Conservation (phyloP, 2,113 vertebrate species). For the Apodemus speciosus region DNA sequence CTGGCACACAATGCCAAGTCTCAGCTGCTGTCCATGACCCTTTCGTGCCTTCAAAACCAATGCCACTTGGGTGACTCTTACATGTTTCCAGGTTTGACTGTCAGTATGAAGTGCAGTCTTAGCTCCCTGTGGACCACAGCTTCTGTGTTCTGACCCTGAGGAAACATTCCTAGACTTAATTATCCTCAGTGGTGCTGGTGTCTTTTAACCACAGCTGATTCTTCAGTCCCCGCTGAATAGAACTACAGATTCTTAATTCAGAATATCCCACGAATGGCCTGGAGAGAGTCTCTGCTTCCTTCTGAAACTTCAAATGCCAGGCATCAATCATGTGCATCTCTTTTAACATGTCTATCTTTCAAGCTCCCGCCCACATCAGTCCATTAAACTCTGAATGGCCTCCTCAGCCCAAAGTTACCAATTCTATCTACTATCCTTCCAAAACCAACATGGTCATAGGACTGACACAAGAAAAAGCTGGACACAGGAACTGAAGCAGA, state of each 20-base stretch:
- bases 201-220: background rate
- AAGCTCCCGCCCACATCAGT: background rate
- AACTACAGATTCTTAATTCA: background rate
- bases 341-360: background rate
- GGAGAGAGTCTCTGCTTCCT: background rate
- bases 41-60: background rate
- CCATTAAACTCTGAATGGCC: background rate
- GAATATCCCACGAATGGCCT: background rate
- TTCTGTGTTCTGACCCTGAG: background rate
- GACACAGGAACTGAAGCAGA: background rate
- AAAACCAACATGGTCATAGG: background rate
- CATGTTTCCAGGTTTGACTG: background rate
- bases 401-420: background rate
- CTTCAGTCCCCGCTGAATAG: background rate
- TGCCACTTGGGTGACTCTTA: background rate
- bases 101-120: background rate
- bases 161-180: background rate
- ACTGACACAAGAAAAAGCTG: background rate
- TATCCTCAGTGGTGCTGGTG: background rate
- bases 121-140: background rate
- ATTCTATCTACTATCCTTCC: background rate
- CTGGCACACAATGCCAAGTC: background rate
- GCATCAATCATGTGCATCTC: background rate
- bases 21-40: background rate
- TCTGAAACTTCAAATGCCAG: background rate